Evolutionary conservation across 35 echinoderm and acorn worm species (phyloP).

Genomic region (Eucidaris tribuloides): DNA sequence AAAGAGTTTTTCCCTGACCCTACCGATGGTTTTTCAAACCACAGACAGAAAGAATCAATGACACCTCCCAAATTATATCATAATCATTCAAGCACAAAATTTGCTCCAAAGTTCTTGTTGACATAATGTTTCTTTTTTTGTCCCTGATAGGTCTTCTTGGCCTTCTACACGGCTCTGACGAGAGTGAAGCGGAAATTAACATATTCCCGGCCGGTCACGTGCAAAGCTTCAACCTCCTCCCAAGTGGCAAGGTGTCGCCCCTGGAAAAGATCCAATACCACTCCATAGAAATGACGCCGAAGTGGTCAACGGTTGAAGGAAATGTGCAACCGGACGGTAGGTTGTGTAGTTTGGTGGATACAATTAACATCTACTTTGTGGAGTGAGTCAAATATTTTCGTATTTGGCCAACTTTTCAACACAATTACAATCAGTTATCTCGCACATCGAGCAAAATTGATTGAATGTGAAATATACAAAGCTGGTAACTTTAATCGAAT

Average conservation of each 20-base stretch:
- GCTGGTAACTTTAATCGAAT: too few relatives aligned
- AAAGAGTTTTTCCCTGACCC: too few relatives aligned
- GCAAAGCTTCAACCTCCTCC: slow-evolving; percentile 60
- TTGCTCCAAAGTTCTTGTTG: too few relatives aligned
- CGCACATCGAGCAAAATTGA: too few relatives aligned
- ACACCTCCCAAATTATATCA: too few relatives aligned
- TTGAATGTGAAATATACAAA: too few relatives aligned
- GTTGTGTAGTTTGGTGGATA: not conserved
- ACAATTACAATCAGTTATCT: not conserved
- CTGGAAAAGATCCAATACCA: slow-evolving; percentile 58
- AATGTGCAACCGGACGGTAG: slow-evolving; percentile 45
- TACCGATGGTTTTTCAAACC: too few relatives aligned
- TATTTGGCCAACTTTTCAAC: not conserved
- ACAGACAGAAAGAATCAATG: too few relatives aligned
- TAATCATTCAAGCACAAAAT: too few relatives aligned
- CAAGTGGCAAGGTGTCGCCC: slow-evolving; percentile 64
- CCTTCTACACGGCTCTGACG: slow-evolving; percentile 34
- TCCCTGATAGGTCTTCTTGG: slow-evolving; percentile 48
- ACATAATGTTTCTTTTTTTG: slow-evolving; percentile 1
- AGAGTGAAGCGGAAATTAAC: slow-evolving; percentile 56
- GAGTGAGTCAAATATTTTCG: not conserved
- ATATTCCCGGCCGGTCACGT: slow-evolving; percentile 85
- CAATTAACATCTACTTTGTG: not conserved
- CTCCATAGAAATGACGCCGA: slow-evolving; percentile 51
- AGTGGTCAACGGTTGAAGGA: slow-evolving; percentile 59